Base-by-base conservation (phyloP, 1,140 invertebrate species). In the Ceratina calcarata region DNA sequence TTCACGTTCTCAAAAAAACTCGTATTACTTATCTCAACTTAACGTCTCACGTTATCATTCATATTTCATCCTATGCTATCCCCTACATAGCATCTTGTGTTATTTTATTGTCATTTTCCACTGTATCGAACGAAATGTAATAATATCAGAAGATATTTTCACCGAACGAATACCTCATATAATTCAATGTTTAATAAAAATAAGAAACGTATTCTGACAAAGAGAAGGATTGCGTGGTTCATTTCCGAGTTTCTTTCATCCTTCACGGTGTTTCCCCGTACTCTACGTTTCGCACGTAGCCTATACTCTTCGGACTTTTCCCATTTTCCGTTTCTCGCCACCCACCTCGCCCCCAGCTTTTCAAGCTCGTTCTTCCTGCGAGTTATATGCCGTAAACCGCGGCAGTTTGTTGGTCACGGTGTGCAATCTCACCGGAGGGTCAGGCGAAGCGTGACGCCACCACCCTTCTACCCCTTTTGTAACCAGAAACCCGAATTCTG, bases 361-460 rank as follows among this genome's bases (percentile, higher is more conserved):
- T n/a, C 60, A 6, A 70, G 27, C 53, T 57, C 49, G 61, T 62
- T 81, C 80, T 68, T 76, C 77, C 67, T 62, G 75, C 81, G 77
- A 86, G 81, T 84, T 87, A 87, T 80, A 87, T 57, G 60, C 79
- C 81, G 81, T 87, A 86, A 87, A 88, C 81, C 84, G 79, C 84
- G 74, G 83, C 84, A 88, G 85, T 88, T 88, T 88, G 87, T 88
- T 87, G 87, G 86, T 87, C 86, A 88, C 84, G 87, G 86, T 88
- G 74, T 84, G 83, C 85, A 80, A 84, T 85, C 88, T 88, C 86
- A 88, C 27, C 83, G 76, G 78, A 87, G 86, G 80, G 76, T 74
- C 82, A 85, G 82, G 82, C 87, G 83, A 84, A 79, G 81, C 88
- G 80, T 88, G 85, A 88, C 79, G 67, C 32, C 55, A 8, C 37